Conservation (phyloP, 2,797 vertebrate species). For the Salmo trutta region DNA sequence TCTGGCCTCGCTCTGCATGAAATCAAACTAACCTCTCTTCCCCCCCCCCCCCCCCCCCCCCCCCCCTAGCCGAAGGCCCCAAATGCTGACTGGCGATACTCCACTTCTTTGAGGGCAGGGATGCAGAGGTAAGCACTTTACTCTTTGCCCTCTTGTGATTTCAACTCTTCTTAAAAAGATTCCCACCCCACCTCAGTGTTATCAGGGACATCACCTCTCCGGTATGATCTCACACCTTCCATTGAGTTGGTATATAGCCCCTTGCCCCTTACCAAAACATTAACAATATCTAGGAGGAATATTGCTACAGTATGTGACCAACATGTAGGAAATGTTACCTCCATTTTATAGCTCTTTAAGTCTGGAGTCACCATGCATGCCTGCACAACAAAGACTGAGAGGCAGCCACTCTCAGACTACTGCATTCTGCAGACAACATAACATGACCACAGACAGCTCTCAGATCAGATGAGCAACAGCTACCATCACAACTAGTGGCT, state of each 20-base stretch:
- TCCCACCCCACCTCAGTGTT: neutral
- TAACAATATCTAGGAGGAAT: neutral
- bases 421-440: slow-evolving; percentile 4
- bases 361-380: neutral
- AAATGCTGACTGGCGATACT: slow-evolving; percentile 98
- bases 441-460: neutral
- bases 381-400: slow-evolving; percentile 4
- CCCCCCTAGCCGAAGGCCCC: slow-evolving; percentile 88
- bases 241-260: neutral
- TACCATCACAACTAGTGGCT: slow-evolving; percentile 14
- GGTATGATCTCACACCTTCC: neutral
- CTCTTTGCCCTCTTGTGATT: slow-evolving; percentile 39
- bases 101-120: slow-evolving; percentile 94
- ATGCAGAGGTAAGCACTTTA: slow-evolving; percentile 90
- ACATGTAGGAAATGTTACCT: neutral
- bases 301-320: neutral
- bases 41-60: slow-evolving; percentile 4
- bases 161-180: slow-evolving; percentile 33
- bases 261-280: neutral
- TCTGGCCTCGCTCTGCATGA: slow-evolving; percentile 59
- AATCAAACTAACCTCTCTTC: slow-evolving; percentile 64
- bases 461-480: slow-evolving; percentile 12
- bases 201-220: neutral
- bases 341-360: neutral
- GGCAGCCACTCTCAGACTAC: neutral